A percentile compares a stretch with the other conserved stretches of the same genome.
These are phyloP conservation scores for Lepidurus couesii DNA, from an alignment of 1,140 invertebrate genomes.

Conservation along the genomic window DNA sequence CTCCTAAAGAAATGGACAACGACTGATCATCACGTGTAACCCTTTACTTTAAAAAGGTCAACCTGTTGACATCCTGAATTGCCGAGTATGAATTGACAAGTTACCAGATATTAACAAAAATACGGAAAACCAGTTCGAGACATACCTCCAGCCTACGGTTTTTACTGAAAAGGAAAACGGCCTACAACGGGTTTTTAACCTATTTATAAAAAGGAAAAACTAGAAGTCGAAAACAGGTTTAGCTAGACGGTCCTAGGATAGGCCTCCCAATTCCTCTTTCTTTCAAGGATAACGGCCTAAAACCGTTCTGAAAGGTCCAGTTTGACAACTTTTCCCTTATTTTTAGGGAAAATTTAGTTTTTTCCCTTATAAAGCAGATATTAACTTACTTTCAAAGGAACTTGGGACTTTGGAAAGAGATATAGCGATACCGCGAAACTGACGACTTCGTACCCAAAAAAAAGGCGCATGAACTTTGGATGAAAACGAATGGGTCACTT, in stretches of 20 bases:
- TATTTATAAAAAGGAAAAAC: too few relatives aligned
- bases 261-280: neutral
- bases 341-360: too few relatives aligned
- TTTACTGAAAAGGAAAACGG: too few relatives aligned
- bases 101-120: neutral
- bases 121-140: neutral
- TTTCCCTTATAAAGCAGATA: too few relatives aligned
- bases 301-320: neutral
- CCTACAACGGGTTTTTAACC: too few relatives aligned
- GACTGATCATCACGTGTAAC: neutral
- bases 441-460: too few relatives aligned
- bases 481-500: neutral
- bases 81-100: neutral
- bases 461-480: too few relatives aligned
- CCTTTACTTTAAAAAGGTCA: neutral
- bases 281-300: neutral
- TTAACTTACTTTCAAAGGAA: too few relatives aligned
- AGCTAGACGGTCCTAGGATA: neutral
- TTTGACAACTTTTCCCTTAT: neutral
- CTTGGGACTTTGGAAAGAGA: too few relatives aligned
- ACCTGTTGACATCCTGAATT: neutral
- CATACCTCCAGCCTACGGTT: neutral
- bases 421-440: too few relatives aligned
- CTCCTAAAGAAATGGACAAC: neutral
- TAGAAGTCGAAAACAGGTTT: neutral